Conservation (phyloP, 2,113 vertebrate species). For the Protobothrops mucrosquamatus region DNA sequence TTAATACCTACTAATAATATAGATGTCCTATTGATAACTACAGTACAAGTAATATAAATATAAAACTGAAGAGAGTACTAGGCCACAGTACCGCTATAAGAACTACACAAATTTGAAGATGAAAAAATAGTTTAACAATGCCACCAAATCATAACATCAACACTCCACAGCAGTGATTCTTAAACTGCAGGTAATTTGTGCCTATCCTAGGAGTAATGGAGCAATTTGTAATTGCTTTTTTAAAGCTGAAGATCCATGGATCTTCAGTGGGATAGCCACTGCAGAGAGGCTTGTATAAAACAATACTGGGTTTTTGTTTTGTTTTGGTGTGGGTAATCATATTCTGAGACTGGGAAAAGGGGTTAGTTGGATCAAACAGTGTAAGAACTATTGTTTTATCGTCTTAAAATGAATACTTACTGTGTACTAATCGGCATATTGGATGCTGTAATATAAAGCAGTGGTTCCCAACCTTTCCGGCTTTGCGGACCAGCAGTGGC, state of each 20-base stretch:
- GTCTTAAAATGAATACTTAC: background rate
- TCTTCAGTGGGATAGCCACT: background rate
- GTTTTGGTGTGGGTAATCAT: background rate
- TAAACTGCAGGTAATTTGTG: background rate
- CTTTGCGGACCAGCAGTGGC: background rate
- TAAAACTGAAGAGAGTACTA: background rate
- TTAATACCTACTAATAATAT: background rate
- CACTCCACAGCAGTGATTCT: background rate
- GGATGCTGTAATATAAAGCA: background rate
- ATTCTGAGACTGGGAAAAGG: background rate
- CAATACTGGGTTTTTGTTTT: background rate
- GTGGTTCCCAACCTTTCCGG: background rate
- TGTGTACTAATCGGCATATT: background rate
- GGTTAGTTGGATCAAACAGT: background rate
- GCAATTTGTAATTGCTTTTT: background rate
- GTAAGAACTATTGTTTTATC: background rate
- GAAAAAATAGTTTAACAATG: background rate
- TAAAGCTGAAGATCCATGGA: background rate
- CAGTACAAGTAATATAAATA: background rate
- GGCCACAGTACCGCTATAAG: too few species aligned
- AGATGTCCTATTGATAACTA: background rate
- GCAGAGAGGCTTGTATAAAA: background rate
- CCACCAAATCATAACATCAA: background rate
- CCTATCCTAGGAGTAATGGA: background rate
- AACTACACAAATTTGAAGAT: background rate